Evolutionary conservation across 2,888 invertebrate species (phyloP), one percentile per base, ranked within the genome.

Genomic region (Punctoribates punctum): DNA sequence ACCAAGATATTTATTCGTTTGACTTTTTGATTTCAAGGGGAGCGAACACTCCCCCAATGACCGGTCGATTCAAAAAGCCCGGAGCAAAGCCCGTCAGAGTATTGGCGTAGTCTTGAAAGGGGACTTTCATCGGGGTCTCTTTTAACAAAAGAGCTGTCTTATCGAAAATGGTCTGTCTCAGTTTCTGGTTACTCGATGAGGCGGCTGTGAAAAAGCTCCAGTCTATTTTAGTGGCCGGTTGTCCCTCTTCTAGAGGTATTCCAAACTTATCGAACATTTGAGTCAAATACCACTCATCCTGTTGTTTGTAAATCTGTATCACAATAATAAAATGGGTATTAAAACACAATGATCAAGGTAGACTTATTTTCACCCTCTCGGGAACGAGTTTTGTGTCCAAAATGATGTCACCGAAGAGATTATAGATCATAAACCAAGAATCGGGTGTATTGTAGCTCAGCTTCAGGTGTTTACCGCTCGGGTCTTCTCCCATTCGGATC

Each of bases 1-100:
- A 42, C 6, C 13, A 42, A 9, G 6, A 42, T 42, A 42, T 42
- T 42, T 13, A 42, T 6, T 42, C 13, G 42, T 42, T 42, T 42
- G 5, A 42, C 5, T 42, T 42, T 42, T 42, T 42, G 42, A 42
- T 5, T 9, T 5, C 11, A 6, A 42, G 42, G 42, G 42, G 42
- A 6, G 42, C 42, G 11, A 42, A 42, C 42, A 42, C 42, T 5
- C 42, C 42, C 11, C 34, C 65, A 23, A 73, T 73, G 27, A 72
- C 72, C 9, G 75, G 75, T 25, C 75, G 13, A n/a, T 75, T 70
- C 8, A 70, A 70, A 38, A 67, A 67, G 5, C 72, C 75, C 1
- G 75, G 67, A 5, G 23, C 11, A 60, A 6, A 8, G 8, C 60
- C 60, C 6, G 23, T 60, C 11, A 5, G 6, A 25, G 27, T 27